Evolutionary conservation across 2,888 invertebrate genomes (phyloP).

Genomic region (Lamellibrachia satsuma): DNA sequence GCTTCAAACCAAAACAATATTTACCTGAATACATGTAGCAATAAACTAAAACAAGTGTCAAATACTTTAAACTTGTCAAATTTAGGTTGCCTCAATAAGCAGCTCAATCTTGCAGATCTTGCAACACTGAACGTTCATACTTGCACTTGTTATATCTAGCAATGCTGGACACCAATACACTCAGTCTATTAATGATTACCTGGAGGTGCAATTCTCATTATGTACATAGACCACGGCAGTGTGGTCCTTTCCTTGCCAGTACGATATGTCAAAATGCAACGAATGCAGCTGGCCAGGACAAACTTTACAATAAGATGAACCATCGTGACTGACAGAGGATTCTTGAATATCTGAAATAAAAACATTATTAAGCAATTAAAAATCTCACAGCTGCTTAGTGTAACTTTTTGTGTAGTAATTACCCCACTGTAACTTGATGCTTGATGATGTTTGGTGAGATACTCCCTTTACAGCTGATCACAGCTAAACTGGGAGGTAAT

Average conservation of each 20-base stretch:
- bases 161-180: neutral
- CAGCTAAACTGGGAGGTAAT: too few relatives aligned
- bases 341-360: slow-evolving; percentile 80
- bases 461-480: too few relatives aligned
- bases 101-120: neutral
- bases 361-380: slow-evolving; percentile 29
- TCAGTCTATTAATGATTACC: slow-evolving; percentile 50
- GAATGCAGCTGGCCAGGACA: slow-evolving; percentile 78
- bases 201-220: slow-evolving; percentile 76
- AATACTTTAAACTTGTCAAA: too few relatives aligned
- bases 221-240: slow-evolving; percentile 79
- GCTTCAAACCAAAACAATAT: too few relatives aligned
- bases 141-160: neutral
- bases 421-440: too few relatives aligned
- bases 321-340: slow-evolving; percentile 88
- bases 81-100: neutral
- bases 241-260: slow-evolving; percentile 70
- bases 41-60: too few relatives aligned
- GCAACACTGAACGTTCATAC: neutral
- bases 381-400: neutral
- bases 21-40: too few relatives aligned
- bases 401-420: neutral
- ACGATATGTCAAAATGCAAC: slow-evolving; percentile 67
- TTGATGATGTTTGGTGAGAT: too few relatives aligned
- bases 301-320: slow-evolving; percentile 92